These are phyloP conservation scores for Balaeniceps rex DNA, from an alignment of 2,113 vertebrate genomes.

Conservation along the genomic window DNA sequence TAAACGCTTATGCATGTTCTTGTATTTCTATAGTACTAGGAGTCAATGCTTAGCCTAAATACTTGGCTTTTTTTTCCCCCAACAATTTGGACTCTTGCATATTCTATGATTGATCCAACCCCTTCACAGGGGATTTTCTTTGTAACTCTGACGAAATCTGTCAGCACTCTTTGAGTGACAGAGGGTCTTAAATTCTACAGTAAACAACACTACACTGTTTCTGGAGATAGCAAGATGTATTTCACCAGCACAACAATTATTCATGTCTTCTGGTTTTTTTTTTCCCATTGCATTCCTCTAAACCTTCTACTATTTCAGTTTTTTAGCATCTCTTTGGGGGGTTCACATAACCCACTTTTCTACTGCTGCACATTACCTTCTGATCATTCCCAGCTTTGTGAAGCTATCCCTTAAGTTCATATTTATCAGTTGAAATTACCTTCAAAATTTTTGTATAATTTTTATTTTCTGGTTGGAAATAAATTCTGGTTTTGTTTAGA, in stretches of 20 bases:
- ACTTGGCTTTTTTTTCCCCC: background rate
- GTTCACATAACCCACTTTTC: background rate
- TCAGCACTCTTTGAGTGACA: background rate
- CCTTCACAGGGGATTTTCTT: background rate
- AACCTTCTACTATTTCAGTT: background rate
- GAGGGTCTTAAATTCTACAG: background rate
- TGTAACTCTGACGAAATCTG: background rate
- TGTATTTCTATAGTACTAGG: background rate
- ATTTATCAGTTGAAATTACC: background rate
- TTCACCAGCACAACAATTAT: background rate
- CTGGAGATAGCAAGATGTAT: background rate
- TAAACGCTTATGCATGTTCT: background rate
- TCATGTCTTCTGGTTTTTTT: background rate
- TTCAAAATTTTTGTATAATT: background rate
- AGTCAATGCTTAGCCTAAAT: background rate
- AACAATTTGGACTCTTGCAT: background rate
- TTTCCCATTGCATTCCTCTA: background rate
- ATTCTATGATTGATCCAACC: background rate
- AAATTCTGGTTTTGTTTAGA: background rate
- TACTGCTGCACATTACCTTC: background rate
- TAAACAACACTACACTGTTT: background rate
- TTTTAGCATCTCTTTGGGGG: background rate
- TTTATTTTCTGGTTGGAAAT: background rate
- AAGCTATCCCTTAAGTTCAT: background rate
- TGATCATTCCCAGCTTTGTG: background rate